phyloP scores from a whole-genome alignment of 2,888 invertebrate species.

The Cosmopolites sordidus region DNA sequence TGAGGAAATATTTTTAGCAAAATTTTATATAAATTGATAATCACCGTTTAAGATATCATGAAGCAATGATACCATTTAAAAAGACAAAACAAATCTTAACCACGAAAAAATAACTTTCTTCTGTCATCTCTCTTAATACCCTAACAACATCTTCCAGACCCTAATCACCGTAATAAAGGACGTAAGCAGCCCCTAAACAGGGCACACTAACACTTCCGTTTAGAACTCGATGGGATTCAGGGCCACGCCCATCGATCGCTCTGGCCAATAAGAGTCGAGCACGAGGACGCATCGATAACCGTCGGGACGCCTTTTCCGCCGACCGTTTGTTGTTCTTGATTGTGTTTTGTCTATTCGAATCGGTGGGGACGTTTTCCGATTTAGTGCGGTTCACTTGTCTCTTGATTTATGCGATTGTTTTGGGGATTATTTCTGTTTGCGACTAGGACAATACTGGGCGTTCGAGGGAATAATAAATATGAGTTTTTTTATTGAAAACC shows the following conservation, averaged over 20 bases:
- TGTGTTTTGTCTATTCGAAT: constrained; percentile 2
- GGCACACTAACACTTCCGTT: background rate
- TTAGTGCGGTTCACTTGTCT: background rate
- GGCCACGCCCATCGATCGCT: constrained; percentile 1
- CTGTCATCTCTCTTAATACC: background rate
- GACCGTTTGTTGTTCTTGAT: constrained; percentile 2
- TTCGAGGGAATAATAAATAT: too few relatives aligned
- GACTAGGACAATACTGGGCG: too few relatives aligned
- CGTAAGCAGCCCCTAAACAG: constrained; percentile 12
- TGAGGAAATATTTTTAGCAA: too few relatives aligned
- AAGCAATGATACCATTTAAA: too few relatives aligned
- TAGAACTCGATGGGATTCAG: background rate
- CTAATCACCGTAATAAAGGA: constrained; percentile 7
- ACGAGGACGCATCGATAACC: constrained; percentile 37
- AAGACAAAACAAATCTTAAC: too few relatives aligned
- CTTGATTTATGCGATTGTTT: constrained; percentile 2
- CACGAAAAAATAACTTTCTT: background rate
- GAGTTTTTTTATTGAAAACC: too few relatives aligned
- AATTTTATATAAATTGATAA: too few relatives aligned
- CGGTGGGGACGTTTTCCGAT: constrained; percentile 1
- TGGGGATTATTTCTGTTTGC: too few relatives aligned
- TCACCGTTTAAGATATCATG: too few relatives aligned
- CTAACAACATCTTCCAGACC: background rate
- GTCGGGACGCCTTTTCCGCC: constrained; percentile 36
- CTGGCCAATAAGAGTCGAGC: constrained; percentile 33